phyloP scores from a whole-genome alignment of 1,140 invertebrate species.

The Lepidurus apus region DNA sequence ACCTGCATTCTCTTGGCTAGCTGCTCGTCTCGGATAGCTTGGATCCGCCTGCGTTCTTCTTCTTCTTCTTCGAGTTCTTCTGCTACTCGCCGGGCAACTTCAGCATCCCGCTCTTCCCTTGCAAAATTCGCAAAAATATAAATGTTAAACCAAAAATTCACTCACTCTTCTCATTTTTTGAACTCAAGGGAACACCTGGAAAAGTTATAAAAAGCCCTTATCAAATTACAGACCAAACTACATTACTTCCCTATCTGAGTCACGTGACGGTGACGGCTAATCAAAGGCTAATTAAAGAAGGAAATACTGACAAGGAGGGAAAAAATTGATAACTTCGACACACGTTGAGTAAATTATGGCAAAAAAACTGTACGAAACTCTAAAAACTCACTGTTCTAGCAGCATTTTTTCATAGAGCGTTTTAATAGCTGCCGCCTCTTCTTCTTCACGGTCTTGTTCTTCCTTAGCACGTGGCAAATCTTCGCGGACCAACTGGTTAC shows the following conservation, averaged over 20 bases:
- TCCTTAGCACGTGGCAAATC: constrained; percentile 77
- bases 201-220: background rate
- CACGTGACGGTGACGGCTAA: background rate
- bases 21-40: constrained; percentile 37
- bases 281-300: background rate
- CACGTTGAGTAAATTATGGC: background rate
- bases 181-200: background rate
- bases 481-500: constrained; percentile 80
- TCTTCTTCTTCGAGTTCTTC: constrained; percentile 59
- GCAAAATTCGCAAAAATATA: constrained; percentile 29
- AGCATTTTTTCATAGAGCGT: constrained; percentile 57
- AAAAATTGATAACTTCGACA: background rate
- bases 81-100: constrained; percentile 59
- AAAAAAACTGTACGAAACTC: constrained; percentile 7
- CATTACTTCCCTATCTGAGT: too few relatives aligned
- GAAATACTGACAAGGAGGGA: background rate
- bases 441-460: constrained; percentile 71
- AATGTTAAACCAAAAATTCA: background rate
- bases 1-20: constrained; percentile 44
- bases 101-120: constrained; percentile 65
- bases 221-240: background rate
- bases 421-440: constrained; percentile 54
- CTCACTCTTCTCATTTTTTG: too few relatives aligned
- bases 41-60: constrained; percentile 48
- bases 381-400: constrained; percentile 55